Percentiles rank a stretch among this genome's conserved stretches.
Conservation (phyloP, 2,113 vertebrate genomes). For the Rhinolophus ferrumequinum region DNA sequence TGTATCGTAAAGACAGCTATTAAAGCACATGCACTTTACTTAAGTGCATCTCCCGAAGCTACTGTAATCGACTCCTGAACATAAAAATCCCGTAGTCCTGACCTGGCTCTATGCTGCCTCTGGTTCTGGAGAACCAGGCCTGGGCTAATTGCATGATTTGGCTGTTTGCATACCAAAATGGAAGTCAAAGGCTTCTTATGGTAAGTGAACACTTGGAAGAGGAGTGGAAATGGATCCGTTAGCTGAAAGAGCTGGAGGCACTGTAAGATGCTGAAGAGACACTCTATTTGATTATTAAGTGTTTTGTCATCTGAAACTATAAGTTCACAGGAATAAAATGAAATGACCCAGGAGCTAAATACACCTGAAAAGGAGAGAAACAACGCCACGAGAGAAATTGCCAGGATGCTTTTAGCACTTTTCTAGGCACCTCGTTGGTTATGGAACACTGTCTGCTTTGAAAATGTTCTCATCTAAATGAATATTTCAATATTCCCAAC, state of each 20-base stretch:
- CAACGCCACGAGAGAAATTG: not conserved
- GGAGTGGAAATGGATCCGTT: constrained; percentile 56
- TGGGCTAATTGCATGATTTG: constrained; percentile 2
- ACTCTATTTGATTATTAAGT: constrained; percentile 52
- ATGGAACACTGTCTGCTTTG: not conserved
- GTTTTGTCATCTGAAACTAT: constrained; percentile 53
- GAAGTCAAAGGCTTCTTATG: constrained; percentile 23
- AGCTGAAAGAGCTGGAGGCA: not conserved
- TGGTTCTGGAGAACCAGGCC: not conserved
- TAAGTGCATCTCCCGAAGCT: constrained; percentile 40
- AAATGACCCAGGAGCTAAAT: not conserved
- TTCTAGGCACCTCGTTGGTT: not conserved
- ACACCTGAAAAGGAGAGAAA: not conserved
- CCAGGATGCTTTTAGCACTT: not conserved
- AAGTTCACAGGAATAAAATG: constrained; percentile 61
- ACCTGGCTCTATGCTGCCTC: constrained; percentile 14
- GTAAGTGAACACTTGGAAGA: constrained; percentile 54
- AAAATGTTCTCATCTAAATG: not conserved
- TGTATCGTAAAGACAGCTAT: not conserved
- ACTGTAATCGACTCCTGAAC: constrained; percentile 3
- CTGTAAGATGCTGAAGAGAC: not conserved
- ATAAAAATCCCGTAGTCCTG: constrained; percentile 30
- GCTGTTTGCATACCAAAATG: constrained; percentile 53
- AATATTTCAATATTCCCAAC: not conserved
- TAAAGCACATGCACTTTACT: not conserved